A percentile compares a stretch with the other conserved stretches of the same genome.
Conservation (phyloP, 2,113 vertebrate genomes). For the Xiphophorus hellerii region DNA sequence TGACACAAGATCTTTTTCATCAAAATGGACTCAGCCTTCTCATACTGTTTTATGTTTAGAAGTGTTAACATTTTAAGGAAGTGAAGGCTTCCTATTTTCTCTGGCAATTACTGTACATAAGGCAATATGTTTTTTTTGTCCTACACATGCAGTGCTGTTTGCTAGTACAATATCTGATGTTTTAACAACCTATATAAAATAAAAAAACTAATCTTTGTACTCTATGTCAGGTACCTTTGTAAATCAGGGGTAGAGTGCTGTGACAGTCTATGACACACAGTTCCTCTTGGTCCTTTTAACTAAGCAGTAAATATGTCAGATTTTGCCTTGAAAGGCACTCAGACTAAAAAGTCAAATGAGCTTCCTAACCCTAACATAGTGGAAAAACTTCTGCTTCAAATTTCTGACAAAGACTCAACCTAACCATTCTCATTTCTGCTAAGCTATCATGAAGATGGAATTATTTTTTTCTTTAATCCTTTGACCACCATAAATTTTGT, state of each 20-base stretch:
- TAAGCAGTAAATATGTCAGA: slow-evolving; percentile 10
- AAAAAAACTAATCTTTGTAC: slow-evolving; percentile 3
- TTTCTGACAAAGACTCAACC: slow-evolving; percentile 17
- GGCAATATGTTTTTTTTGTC: slow-evolving; percentile 5
- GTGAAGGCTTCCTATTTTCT: slow-evolving; percentile 6
- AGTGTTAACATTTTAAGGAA: slow-evolving; percentile 16
- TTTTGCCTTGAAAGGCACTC: slow-evolving; percentile 18
- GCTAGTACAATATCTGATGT: slow-evolving; percentile 8
- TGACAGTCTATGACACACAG: slow-evolving; percentile 6
- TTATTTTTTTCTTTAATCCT: slow-evolving; percentile 16
- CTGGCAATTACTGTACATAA: slow-evolving; percentile 13
- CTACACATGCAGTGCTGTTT: neutral
- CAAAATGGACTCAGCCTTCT: slow-evolving; percentile 1
- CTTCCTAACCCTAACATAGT: slow-evolving; percentile 38
- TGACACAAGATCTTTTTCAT: slow-evolving; percentile 22
- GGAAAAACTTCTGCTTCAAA: slow-evolving; percentile 41
- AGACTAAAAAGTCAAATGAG: slow-evolving; percentile 30
- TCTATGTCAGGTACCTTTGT: slow-evolving; percentile 15
- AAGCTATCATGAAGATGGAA: neutral
- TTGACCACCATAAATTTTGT: neutral
- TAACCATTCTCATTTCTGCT: neutral
- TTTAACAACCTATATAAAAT: neutral
- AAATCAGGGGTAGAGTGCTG: slow-evolving; percentile 22
- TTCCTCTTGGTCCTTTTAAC: slow-evolving; percentile 19
- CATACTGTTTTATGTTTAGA: slow-evolving; percentile 4